These are phyloP conservation scores for Dicrostonyx torquatus DNA, from an alignment of 2,797 vertebrate genomes.

Conservation along the genomic window DNA sequence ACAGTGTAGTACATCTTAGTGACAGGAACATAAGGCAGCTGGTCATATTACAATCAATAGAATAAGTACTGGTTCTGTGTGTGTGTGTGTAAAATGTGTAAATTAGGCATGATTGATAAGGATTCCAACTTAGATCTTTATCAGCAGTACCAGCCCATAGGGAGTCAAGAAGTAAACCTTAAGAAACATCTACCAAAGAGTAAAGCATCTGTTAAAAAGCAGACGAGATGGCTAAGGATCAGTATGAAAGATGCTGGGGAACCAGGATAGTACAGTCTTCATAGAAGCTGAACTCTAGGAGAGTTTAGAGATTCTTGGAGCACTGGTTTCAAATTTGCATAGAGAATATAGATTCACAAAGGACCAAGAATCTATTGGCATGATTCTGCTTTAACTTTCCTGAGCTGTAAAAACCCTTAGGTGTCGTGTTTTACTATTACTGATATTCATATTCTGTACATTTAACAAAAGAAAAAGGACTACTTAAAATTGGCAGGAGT, in stretches of 20 bases:
- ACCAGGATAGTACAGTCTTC: background rate
- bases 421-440: background rate
- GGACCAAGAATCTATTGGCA: background rate
- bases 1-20: background rate
- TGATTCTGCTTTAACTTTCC: slow-evolving; percentile 13
- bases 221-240: background rate
- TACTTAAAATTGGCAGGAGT: slow-evolving; percentile 11
- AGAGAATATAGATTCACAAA: slow-evolving; percentile 30
- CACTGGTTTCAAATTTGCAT: slow-evolving; percentile 33
- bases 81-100: background rate
- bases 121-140: slow-evolving; percentile 29
- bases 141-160: background rate
- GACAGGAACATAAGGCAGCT: background rate
- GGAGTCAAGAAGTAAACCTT: slow-evolving; percentile 15
- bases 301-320: slow-evolving; percentile 8
- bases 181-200: background rate
- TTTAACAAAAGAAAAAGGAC: background rate
- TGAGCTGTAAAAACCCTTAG: background rate
- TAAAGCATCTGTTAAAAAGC: background rate
- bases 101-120: background rate
- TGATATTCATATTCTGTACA: background rate
- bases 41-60: background rate
- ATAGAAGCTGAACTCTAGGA: background rate
- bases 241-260: background rate
- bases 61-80: background rate